Conservation (phyloP, 1,140 invertebrate genomes). For the Papilio polytes region DNA sequence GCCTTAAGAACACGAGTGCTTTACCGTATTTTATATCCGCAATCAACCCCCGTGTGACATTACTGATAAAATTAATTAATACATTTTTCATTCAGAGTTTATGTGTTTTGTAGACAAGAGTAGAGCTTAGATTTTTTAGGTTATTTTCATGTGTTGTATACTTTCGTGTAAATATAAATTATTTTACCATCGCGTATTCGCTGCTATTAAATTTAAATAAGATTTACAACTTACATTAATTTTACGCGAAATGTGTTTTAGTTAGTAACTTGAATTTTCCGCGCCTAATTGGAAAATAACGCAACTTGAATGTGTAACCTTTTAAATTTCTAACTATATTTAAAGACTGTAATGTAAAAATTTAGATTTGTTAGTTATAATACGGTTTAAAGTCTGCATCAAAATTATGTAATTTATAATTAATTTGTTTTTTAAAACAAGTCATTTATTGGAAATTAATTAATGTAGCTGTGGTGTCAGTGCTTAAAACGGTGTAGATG, state of each 20-base stretch:
- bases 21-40: constrained; percentile 48
- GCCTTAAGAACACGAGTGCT: constrained; percentile 38
- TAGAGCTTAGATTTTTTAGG: not conserved
- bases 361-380: not conserved
- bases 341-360: not conserved
- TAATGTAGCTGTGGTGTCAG: not conserved
- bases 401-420: not conserved
- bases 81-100: not conserved
- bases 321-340: not conserved
- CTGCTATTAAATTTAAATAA: not conserved
- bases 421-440: not conserved
- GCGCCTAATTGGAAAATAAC: constrained; percentile 26
- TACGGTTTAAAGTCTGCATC: not conserved
- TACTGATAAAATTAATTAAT: constrained; percentile 46
- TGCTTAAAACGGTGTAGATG: constrained; percentile 42
- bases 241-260: not conserved
- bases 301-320: not conserved
- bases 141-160: constrained; percentile 21
- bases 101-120: too few species aligned
- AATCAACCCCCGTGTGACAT: constrained; percentile 52
- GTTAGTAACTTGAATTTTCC: constrained; percentile 18
- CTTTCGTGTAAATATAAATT: not conserved
- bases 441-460: not conserved
- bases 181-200: not conserved
- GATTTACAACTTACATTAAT: not conserved